Base-by-base conservation (phyloP, 2,113 vertebrate genomes). In the Erinaceus europaeus region DNA sequence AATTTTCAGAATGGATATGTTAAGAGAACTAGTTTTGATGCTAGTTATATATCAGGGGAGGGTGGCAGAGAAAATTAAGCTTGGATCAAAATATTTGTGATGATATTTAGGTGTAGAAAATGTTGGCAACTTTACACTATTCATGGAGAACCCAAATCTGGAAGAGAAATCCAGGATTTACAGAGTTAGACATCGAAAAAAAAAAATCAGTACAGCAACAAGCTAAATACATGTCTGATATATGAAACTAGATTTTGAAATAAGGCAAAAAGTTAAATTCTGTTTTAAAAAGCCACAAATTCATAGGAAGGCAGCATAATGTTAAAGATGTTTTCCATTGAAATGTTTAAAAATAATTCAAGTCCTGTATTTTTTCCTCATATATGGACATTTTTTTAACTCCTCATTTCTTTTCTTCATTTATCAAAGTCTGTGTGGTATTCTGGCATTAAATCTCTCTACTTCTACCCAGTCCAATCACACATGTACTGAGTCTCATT, bases 391-490 rank as follows among this genome's bases (percentile, higher is more conserved):
- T 88, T 77, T 74, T 65, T 32, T 46, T 91, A 67, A 38, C 46
- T 62, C 44, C 40, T 79, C 79, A 13, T 23, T 84, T 10, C 11
- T 74, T 71, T 85, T 78, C 36, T 88, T 79, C 46, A 82, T 42
- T 81, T 84, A 15, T 79, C 27, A 62, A 81, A 68, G 44, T 68
- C 36, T 76, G 17, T 74, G 11, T 85, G 17, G 29, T 61, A 34
- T 88, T 64, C 38, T 52, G 52, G 23, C 44, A 79, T 88, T 86
- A 82, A 83, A 64, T 87, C 20, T 78, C 61, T 69, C 61, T 80
- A 57, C 32, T 72, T 61, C 40, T 53, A 53, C 42, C 67, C 44
- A 52, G 29, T 48, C 29, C 11, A 34, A 29, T 52, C 61, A 57
- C 23, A 67, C 3, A 46, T 2, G 5, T 20, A 64, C 29, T 67